Base-by-base conservation (phyloP, 2,113 vertebrate species). In the Marmota monax region DNA sequence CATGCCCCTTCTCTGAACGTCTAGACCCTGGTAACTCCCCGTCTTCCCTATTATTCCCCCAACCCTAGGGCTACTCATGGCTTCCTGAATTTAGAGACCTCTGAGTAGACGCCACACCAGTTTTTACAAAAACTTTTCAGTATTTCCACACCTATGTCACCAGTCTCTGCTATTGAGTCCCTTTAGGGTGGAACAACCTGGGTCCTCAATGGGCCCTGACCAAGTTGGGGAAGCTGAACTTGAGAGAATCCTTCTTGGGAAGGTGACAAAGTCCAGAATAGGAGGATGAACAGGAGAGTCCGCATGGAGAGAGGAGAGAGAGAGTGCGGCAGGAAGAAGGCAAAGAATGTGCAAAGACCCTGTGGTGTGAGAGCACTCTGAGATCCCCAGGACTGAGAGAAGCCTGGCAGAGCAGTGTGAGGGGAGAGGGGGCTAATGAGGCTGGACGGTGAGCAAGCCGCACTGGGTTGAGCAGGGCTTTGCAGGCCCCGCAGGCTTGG, bases 351-450 rank as follows among this genome's bases (percentile, higher is more conserved):
- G 37, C 5, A 42, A 58, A 48, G 88, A 58, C n/a, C 77, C 25
- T 18, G 25, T 0, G 0, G 25, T 5, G 7, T 1, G 4, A 25
- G 37, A 65, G 27, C 58, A 14, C 32, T 14, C 56, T 7, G 11
- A 29, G 2, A 1, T 1, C 2, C 18, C 14, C 3, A 4, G 10
- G 27, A 27, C 7, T 5, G 79, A 37, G 27, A 51, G 84, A 58
- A 58, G 65, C 20, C 20, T 0, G 1, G 2, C 1, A 6, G 11
- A 29, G 27, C 16, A 69, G 84, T n/a, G 27, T 7, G 7, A 63
- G 29, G 2, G 37, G 1, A 1, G 8, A 20, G 4, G 34, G 39
- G 16, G 23, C 0, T 29, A 25, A 0, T 1, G 27, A 9, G 34
- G 20, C 42, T 70, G 12, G 37, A 17, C n/a, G 53, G 1, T 6